Percentiles rank a stretch among this genome's conserved stretches.
These are phyloP conservation scores for Muschampia plurimacula DNA, from an alignment of 2,888 invertebrate species.

Conservation along the genomic window DNA sequence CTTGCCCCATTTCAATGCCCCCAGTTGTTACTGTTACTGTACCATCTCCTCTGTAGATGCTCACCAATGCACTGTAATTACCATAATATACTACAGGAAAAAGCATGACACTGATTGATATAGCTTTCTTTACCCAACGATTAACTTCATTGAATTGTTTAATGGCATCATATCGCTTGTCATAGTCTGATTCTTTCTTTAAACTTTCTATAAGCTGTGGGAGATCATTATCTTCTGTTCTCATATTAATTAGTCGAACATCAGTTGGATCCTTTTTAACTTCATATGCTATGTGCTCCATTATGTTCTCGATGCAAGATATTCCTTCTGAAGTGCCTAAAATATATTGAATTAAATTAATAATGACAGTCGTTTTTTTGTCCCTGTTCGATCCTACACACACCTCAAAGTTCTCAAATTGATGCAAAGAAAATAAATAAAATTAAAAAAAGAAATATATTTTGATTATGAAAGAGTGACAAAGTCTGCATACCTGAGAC, in stretches of 20 bases:
- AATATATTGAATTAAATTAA: constrained; percentile 29
- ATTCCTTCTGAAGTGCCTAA: constrained; percentile 86
- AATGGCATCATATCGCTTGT: constrained; percentile 77
- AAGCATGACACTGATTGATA: constrained; percentile 87
- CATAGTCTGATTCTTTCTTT: constrained; percentile 78
- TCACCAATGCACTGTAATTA: constrained; percentile 86
- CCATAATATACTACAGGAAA: constrained; percentile 86
- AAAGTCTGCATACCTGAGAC: too few relatives aligned
- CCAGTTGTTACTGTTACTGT: constrained; percentile 89
- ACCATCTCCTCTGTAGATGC: constrained; percentile 89
- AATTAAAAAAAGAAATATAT: too few relatives aligned
- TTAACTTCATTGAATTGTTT: constrained; percentile 87
- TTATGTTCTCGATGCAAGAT: constrained; percentile 86
- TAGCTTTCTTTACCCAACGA: constrained; percentile 91
- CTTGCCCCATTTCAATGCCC: constrained; percentile 92
- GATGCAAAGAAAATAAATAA: too few relatives aligned
- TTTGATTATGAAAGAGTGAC: too few relatives aligned
- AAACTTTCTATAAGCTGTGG: constrained; percentile 81
- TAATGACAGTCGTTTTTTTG: too few relatives aligned
- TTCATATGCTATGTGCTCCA: constrained; percentile 88
- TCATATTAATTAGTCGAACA: constrained; percentile 86
- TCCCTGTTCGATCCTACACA: too few relatives aligned
- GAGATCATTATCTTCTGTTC: constrained; percentile 70
- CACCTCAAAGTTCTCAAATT: too few relatives aligned
- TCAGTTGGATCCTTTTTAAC: constrained; percentile 85